phyloP scores from a whole-genome alignment of 2,113 vertebrate species.

The Ctenodactylus gundi region DNA sequence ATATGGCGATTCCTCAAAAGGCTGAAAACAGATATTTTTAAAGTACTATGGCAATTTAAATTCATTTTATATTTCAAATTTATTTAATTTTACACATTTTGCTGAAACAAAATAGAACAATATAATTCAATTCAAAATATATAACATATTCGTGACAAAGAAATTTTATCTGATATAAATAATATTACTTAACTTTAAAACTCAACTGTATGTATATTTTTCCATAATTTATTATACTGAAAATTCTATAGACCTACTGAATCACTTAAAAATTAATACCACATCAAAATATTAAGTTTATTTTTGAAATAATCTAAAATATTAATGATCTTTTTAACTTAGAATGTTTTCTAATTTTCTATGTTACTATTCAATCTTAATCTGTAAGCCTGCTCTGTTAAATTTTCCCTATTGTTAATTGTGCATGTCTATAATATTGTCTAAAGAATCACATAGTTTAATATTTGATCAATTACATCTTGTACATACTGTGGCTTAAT shows the following conservation, averaged over 20 bases:
- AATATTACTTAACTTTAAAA: background rate
- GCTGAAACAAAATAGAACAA: too few relatives aligned
- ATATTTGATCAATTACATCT: background rate
- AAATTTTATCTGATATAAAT: background rate
- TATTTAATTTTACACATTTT: background rate
- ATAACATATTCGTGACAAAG: too few relatives aligned
- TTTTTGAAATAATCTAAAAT: background rate
- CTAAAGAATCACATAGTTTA: background rate
- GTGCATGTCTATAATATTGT: rapidly evolving
- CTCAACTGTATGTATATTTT: background rate
- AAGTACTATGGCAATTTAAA: background rate
- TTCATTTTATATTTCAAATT: background rate
- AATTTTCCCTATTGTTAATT: background rate
- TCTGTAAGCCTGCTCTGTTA: background rate
- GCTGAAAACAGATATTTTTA: too few relatives aligned
- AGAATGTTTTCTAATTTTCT: background rate
- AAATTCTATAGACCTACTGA: background rate
- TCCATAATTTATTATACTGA: background rate
- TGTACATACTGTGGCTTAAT: background rate
- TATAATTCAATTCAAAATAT: too few relatives aligned
- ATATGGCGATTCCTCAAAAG: too few relatives aligned
- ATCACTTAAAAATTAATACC: background rate
- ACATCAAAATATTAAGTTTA: background rate
- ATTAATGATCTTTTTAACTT: background rate
- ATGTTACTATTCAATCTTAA: background rate